Evolutionary conservation across 1,140 invertebrate species (phyloP).

Genomic region (Anastatus disparis): DNA sequence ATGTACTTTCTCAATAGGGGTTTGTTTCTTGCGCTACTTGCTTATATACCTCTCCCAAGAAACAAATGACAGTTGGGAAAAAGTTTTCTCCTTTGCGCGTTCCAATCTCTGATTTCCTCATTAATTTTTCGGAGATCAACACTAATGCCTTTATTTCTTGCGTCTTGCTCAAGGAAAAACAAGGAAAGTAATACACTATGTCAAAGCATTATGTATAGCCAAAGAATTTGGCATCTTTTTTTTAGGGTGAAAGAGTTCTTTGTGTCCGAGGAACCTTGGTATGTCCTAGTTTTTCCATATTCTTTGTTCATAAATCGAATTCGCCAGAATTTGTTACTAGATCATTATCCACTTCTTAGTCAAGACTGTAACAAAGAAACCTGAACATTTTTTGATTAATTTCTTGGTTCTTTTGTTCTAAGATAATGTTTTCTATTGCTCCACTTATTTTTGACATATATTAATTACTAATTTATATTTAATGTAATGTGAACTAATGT

Average conservation of each 20-base stretch:
- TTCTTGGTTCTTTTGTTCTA: not conserved
- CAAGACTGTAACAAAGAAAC: not conserved
- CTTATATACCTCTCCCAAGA: no score
- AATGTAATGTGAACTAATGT: no score
- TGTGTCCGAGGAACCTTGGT: no score
- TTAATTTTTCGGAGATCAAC: constrained; percentile 60
- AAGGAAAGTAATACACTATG: not conserved
- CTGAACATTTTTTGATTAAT: not conserved
- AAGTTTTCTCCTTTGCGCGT: constrained; percentile 52
- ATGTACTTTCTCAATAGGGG: not conserved
- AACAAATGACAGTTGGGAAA: constrained; percentile 59
- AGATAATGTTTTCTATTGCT: not conserved
- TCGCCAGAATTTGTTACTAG: constrained; percentile 14
- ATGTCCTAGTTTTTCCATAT: constrained; percentile 11
- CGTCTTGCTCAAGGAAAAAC: constrained; percentile 19
- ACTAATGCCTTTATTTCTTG: constrained; percentile 55
- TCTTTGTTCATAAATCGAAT: constrained; percentile 21
- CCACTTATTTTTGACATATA: no score
- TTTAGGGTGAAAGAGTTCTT: no score
- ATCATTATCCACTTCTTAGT: not conserved
- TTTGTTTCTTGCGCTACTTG: not conserved
- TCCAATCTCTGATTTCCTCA: constrained; percentile 60
- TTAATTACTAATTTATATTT: no score
- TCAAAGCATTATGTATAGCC: no score
- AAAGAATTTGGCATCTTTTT: no score